Conservation (phyloP, 1,140 invertebrate genomes). For the Conus ventricosus region DNA sequence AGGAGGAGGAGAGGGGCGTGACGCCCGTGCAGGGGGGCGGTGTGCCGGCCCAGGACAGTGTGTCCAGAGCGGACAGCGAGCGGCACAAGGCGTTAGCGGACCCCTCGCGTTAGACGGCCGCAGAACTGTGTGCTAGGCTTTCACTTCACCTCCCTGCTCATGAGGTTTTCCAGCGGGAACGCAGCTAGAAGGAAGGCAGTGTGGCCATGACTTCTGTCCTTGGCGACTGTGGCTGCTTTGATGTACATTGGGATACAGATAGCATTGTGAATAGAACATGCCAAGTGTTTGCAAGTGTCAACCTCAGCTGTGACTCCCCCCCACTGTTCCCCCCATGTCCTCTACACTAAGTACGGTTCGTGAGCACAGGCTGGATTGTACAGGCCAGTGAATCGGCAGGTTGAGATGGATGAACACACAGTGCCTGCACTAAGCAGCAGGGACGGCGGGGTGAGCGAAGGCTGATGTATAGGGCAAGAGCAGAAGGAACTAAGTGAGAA, state of each 20-base stretch:
- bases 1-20: neutral
- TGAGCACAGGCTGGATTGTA: neutral
- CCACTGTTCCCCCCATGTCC: no score
- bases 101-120: neutral
- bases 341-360: neutral
- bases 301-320: no score
- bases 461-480: neutral
- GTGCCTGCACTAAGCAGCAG: neutral
- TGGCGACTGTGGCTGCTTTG: neutral
- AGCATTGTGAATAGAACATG: neutral
- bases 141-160: neutral
- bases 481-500: neutral
- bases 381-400: neutral
- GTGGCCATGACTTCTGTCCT: neutral
- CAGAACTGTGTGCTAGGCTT: neutral
- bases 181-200: neutral
- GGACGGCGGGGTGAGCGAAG: neutral
- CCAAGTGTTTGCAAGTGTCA: no score
- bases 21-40: neutral
- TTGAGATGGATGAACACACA: no score
- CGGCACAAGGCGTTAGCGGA: neutral
- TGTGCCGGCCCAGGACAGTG: neutral
- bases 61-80: neutral
- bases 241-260: neutral
- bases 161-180: neutral